These are phyloP conservation scores for Ooceraea biroi DNA, from an alignment of 1,140 invertebrate species.

Conservation along the genomic window DNA sequence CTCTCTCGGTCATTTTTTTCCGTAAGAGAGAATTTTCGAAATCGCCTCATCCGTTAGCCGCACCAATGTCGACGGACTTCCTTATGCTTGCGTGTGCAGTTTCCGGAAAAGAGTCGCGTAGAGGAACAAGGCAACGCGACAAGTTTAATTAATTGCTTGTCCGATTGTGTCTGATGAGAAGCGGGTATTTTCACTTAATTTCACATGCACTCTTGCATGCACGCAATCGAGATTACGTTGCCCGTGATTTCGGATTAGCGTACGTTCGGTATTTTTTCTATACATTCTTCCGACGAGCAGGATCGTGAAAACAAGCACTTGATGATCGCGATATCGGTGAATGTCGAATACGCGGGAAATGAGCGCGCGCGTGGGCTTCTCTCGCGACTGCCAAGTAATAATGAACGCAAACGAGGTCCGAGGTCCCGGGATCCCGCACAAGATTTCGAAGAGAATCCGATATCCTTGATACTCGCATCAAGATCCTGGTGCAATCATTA, in stretches of 20 bases:
- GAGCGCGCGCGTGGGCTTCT: not conserved
- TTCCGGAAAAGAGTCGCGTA: not conserved
- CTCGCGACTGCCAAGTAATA: too few relatives aligned
- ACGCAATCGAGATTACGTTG: not conserved
- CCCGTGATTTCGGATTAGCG: constrained; percentile 5
- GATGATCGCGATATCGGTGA: constrained; percentile 3
- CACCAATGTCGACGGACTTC: not conserved
- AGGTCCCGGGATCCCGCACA: not conserved
- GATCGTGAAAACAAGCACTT: not conserved
- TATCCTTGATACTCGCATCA: not conserved
- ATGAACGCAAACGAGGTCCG: not conserved
- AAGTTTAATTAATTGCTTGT: constrained; percentile 42
- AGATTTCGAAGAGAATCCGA: constrained; percentile 11
- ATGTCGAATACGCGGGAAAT: not conserved
- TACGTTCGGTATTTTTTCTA: not conserved
- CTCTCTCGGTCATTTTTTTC: constrained; percentile 15
- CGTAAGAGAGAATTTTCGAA: not conserved
- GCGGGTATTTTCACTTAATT: too few relatives aligned
- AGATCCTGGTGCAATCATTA: constrained; percentile 74
- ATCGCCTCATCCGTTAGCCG: not conserved
- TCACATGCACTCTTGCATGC: constrained; percentile 16
- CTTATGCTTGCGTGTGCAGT: constrained; percentile 13
- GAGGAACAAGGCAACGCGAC: not conserved
- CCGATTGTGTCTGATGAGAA: not conserved
- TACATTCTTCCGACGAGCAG: not conserved